Base-by-base conservation (phyloP, 1,140 invertebrate species). In the Zophobas atratus region DNA sequence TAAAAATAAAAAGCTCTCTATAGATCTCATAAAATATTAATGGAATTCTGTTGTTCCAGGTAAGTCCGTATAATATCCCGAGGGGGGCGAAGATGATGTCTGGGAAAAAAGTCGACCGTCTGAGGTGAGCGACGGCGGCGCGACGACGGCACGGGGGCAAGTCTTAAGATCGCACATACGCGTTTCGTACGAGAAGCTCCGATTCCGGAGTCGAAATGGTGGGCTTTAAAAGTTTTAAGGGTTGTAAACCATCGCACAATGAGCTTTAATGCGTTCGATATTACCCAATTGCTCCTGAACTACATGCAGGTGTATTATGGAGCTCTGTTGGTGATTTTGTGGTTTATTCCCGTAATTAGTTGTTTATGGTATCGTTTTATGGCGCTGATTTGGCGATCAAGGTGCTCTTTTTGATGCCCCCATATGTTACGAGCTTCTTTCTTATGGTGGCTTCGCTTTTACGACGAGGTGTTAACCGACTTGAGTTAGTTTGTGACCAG, bases 11-110 rank as follows among this genome's bases (percentile, higher is more conserved):
- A 74, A 67, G 51, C 71, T 74, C 51, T 75, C 60, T 78, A 75
- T 55, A 78, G 71, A 55, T 74, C 77, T 78, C 77, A 78, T 78
- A 74, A 78, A 74, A 78, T 78, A 78, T 78, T 78, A 78, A 78
- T 78, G 77, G 77, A 78, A 78, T 74, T 74, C 60, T 78, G 77
- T 78, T 78, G 77, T 78, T 78, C 60, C 77, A 78, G 77, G 77
- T 78, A 78, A 78, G 77, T 49, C 56, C 60, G 77, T 46, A 74
- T 78, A 78, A 74, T 67, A 78, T 78, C 60, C 67, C 48, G 70
- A 67, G 70, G 36, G 49, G 56, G 48, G 57, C 35, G 60, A 46
- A 67, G 70, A 63, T 55, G 39, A 71, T 75, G 55, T 75, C 41
- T 60, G 20, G 55, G 43, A 75, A 46, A 20, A 20, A 20, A 67